Conservation (phyloP, 2,888 invertebrate species). For the Harpalus rubripes region DNA sequence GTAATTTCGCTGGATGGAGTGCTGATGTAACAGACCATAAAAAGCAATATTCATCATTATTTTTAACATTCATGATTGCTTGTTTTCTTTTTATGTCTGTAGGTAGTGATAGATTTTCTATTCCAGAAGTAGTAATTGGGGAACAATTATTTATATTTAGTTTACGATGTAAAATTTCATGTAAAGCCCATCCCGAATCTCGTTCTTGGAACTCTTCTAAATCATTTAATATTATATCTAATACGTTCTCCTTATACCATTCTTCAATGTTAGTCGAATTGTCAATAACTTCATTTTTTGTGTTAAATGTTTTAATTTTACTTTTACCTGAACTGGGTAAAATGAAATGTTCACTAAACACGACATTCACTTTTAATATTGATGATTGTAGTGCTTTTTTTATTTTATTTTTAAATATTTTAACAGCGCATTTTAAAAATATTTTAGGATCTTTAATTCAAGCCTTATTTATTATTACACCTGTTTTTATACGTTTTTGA, state of each 20-base stretch:
- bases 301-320: slow-evolving; percentile 69
- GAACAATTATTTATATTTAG: slow-evolving; percentile 28
- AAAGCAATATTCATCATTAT: slow-evolving; percentile 70
- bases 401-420: slow-evolving; percentile 48
- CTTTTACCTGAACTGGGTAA: slow-evolving; percentile 5
- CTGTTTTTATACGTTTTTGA: not conserved
- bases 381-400: slow-evolving; percentile 15
- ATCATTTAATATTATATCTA: slow-evolving; percentile 40
- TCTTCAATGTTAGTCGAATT: slow-evolving; percentile 67
- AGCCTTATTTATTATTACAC: not conserved
- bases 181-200: slow-evolving; percentile 38
- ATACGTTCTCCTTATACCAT: slow-evolving; percentile 68
- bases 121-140: not conserved
- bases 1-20: slow-evolving; percentile 61
- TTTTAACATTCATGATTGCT: slow-evolving; percentile 70
- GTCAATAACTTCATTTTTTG: slow-evolving; percentile 68
- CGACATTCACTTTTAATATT: slow-evolving; percentile 36
- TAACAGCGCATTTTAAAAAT: not conserved
- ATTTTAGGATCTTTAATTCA: not conserved
- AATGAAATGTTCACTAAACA: slow-evolving; percentile 38
- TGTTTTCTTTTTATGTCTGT: slow-evolving; percentile 67
- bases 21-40: slow-evolving; percentile 68
- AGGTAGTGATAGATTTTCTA: slow-evolving; percentile 66
- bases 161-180: slow-evolving; percentile 42
- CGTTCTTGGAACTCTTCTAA: slow-evolving; percentile 40